Percentiles rank a stretch among this genome's conserved stretches.
These are phyloP conservation scores for Apaloderma vittatum DNA, from an alignment of 2,113 vertebrate species.

Conservation along the genomic window DNA sequence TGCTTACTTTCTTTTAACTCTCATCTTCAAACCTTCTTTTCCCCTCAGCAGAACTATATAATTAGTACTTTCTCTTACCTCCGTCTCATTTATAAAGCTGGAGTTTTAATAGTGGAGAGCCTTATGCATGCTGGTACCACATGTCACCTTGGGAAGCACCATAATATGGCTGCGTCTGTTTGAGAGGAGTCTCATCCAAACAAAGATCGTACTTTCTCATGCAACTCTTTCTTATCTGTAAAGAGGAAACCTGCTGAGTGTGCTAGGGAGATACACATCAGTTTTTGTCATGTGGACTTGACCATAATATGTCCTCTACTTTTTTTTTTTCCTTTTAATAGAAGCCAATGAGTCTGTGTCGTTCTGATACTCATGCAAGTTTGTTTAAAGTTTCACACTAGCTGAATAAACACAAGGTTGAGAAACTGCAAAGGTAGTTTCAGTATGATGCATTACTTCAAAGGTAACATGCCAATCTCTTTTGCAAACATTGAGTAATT, in stretches of 20 bases:
- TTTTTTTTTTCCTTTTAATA: background rate
- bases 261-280: background rate
- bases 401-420: slow-evolving; percentile 28
- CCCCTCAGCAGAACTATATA: background rate
- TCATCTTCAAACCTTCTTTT: background rate
- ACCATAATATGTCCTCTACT: background rate
- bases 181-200: slow-evolving; percentile 3
- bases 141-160: background rate
- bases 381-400: slow-evolving; percentile 43
- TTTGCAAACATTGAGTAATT: slow-evolving; percentile 50
- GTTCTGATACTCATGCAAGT: background rate
- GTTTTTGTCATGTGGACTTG: background rate
- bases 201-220: background rate
- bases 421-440: slow-evolving; percentile 56
- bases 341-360: background rate
- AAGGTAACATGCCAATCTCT: slow-evolving; percentile 39
- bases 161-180: background rate
- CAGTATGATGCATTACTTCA: slow-evolving; percentile 49
- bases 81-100: background rate
- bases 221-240: background rate
- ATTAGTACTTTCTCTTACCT: background rate
- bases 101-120: background rate
- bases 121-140: background rate
- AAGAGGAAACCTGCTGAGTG: slow-evolving; percentile 7
- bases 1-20: background rate